These are phyloP conservation scores for Pollenia griseotomentosa DNA, from an alignment of 2,888 invertebrate genomes.

Conservation along the genomic window DNA sequence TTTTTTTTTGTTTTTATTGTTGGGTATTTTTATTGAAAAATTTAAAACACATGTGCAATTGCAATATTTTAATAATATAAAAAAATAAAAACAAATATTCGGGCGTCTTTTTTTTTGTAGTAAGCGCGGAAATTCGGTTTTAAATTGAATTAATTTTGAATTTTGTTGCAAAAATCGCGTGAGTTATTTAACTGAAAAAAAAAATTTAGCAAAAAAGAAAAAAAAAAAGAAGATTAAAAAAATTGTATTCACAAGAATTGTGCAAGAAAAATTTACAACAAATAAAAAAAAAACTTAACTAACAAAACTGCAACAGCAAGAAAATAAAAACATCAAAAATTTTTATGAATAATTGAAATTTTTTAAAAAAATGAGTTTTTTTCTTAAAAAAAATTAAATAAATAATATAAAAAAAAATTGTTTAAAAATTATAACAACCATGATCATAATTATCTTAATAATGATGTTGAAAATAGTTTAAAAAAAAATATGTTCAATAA, in stretches of 20 bases:
- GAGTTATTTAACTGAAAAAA: slow-evolving; percentile 53
- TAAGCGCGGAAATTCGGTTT: slow-evolving; percentile 65
- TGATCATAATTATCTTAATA: slow-evolving; percentile 10
- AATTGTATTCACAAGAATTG: slow-evolving; percentile 54
- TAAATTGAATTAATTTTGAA: slow-evolving; percentile 30
- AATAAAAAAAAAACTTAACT: slow-evolving; percentile 28
- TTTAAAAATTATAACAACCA: slow-evolving; percentile 36
- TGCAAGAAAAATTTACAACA: slow-evolving; percentile 56
- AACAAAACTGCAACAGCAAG: slow-evolving; percentile 35
- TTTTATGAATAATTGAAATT: slow-evolving; percentile 53
- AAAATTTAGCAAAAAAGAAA: slow-evolving; percentile 36
- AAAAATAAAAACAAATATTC: slow-evolving; percentile 18
- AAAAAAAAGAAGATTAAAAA: slow-evolving; percentile 26
- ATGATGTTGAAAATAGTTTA: slow-evolving; percentile 28
- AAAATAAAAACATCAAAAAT: slow-evolving; percentile 31
- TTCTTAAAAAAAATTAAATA: neutral
- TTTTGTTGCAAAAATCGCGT: slow-evolving; percentile 62
- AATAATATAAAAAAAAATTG: neutral
- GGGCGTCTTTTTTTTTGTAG: neutral
- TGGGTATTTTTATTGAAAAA: slow-evolving; percentile 30
- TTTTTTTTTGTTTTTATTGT: slow-evolving; percentile 51
- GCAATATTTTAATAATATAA: slow-evolving; percentile 28
- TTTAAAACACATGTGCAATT: slow-evolving; percentile 49
- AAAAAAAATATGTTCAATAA: slow-evolving; percentile 17
- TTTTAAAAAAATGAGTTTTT: slow-evolving; percentile 28